Base-by-base conservation (phyloP, 2,113 vertebrate genomes). In the Meleagris gallopavo region DNA sequence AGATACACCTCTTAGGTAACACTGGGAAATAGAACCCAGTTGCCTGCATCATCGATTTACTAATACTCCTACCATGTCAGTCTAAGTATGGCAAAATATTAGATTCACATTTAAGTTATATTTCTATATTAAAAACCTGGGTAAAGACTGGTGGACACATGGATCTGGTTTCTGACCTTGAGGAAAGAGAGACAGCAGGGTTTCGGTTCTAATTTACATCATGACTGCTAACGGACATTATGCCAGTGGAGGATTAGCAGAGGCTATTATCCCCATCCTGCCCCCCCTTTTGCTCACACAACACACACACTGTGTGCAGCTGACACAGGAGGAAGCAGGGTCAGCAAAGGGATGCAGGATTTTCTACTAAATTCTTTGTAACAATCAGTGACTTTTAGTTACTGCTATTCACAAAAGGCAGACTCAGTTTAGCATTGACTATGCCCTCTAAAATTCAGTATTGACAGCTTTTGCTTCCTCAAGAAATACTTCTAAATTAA, bases 201-300 rank as follows among this genome's bases (percentile, higher is more conserved):
- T 71, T 83, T 94, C 10, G 24, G 77, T 48, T 91, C 79, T 38
- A 88, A 81, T 95, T 85, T 95, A 93, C 72, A 94, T 92, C 89
- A 94, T 60, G 67, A 83, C 75, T 94, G 75, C 72, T 91, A 94
- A 91, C 2, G 81, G 93, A 91, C 82, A 54, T 79, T 43, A 32
- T 91, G 94, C 46, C 61, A 83, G 46, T n/a, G 57, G 60, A 45
- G 69, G 93, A 94, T 95, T 95, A 95, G 88, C 65, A 70, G 66
- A 70, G 43, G 57, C 58, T 74, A 83, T 94, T 95, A 94, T 89
- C 91, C 75, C 66, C 76, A 83, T 74, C 76, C 79, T 83, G 85
- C 54, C 85, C 76, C 76, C 65, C 7, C 52, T 92, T 92, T 32
- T 86, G 61, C 91, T 91, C 87, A 90, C 93, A 92, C 66, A 94